Conservation (phyloP, 2,113 vertebrate species). For the Chamaea fasciata region DNA sequence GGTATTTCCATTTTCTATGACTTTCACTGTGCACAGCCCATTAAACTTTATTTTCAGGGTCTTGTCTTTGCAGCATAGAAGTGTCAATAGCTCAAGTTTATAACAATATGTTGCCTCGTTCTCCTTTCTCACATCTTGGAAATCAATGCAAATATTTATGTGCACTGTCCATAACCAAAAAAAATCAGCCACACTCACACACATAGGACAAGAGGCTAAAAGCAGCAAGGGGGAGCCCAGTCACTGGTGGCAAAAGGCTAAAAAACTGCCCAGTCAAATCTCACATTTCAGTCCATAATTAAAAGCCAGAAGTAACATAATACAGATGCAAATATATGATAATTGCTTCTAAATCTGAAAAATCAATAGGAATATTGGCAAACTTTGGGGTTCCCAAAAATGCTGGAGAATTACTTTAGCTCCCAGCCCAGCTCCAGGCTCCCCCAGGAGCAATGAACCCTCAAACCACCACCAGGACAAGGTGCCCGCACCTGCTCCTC, state of each 20-base stretch:
- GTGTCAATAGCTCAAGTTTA: neutral
- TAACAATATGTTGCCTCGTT: neutral
- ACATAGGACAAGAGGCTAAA: neutral
- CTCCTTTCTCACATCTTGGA: neutral
- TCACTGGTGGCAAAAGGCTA: neutral
- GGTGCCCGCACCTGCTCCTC: neutral
- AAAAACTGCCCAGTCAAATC: neutral
- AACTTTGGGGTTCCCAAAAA: neutral
- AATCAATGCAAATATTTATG: neutral
- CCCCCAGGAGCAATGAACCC: too few relatives aligned
- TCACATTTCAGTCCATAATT: neutral
- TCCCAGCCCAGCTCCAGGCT: neutral
- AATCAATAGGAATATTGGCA: neutral
- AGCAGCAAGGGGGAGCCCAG: neutral
- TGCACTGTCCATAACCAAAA: neutral
- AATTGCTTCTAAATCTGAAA: neutral
- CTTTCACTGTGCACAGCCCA: neutral
- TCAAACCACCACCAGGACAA: neutral
- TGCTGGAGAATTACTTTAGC: neutral
- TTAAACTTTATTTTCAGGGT: conserved; percentile 40
- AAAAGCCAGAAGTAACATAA: neutral
- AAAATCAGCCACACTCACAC: neutral
- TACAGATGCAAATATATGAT: neutral
- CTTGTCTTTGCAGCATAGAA: neutral
- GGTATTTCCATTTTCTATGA: neutral